Base-by-base conservation (phyloP, 2,888 invertebrate genomes). In the Spicauda simplicius region DNA sequence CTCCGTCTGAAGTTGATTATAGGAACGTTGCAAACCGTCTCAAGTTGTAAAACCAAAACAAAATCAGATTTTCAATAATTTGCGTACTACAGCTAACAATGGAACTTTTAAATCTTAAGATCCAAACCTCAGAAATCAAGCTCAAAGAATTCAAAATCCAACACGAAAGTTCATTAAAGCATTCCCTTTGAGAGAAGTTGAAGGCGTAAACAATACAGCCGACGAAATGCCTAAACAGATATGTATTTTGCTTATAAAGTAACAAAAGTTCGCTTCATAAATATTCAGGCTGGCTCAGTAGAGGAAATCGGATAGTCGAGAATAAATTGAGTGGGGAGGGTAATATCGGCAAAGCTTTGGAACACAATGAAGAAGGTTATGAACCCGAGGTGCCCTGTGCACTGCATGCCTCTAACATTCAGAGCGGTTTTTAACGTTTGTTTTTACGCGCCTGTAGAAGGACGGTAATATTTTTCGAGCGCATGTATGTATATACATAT, bases 241-340 rank as follows among this genome's bases (percentile, higher is more conserved):
- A 33, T 33, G 33, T 33, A 66, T 67, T 61, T 81, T 80, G 79
- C 80, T 80, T 80, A 79, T 80, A 84, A 84, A 80, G 80, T 80
- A 81, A 82, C 80, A 80, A 84, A 86, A 87, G 81, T 85, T 81
- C 25, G 77, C 75, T 83, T 86, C 85, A 87, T 88, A 85, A 88
- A 88, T 87, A 87, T 88, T 87, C 85, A 86, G 74, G 73, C 74
- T 71, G 73, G 75, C 75, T 76, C 76, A 73, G 74, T 73, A 73
- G 77, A 80, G 80, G 79, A 83, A 86, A 85, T 85, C 82, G 81
- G 80, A 86, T 85, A 82, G 83, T 79, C 77, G 77, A 73, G 82
- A 84, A 84, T 84, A 86, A 85, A 86, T 87, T 85, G 80, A 81
- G 80, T 74, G 70, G 74, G 77, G 78, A 76, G 74, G 79, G 81